Percentiles rank a stretch among this genome's conserved stretches.
Conservation (phyloP, 2,888 invertebrate genomes). For the Patella caerulea region DNA sequence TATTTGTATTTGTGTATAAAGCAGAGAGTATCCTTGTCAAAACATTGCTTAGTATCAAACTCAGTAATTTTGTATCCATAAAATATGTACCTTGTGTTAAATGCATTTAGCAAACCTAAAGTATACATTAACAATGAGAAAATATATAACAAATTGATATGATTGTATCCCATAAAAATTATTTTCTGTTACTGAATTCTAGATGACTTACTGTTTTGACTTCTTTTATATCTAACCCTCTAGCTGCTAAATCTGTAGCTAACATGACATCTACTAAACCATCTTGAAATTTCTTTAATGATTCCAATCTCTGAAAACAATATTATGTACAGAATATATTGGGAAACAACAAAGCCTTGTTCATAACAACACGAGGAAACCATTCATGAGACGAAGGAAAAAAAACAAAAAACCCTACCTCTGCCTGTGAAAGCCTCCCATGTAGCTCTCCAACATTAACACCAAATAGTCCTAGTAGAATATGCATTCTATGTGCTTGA, state of each 20-base stretch:
- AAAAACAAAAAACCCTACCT: conserved; percentile 62
- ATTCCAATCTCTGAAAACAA: conserved; percentile 84
- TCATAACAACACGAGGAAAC: neutral
- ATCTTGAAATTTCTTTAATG: conserved; percentile 88
- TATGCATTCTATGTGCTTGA: conserved; percentile 93
- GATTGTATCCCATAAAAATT: neutral
- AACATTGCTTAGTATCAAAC: too few relatives aligned
- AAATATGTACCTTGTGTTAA: too few relatives aligned
- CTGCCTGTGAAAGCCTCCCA: conserved; percentile 95
- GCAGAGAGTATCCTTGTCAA: too few relatives aligned
- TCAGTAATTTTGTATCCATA: too few relatives aligned
- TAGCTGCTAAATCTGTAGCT: conserved; percentile 93
- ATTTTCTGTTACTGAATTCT: neutral
- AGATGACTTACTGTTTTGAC: conserved; percentile 84
- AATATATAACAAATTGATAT: too few relatives aligned
- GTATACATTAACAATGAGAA: too few relatives aligned
- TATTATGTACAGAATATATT: neutral
- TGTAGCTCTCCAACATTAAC: conserved; percentile 92
- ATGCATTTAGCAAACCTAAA: too few relatives aligned
- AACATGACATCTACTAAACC: conserved; percentile 81
- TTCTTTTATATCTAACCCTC: conserved; percentile 96
- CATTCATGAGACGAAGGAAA: neutral
- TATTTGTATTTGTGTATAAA: too few relatives aligned
- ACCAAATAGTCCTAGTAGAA: conserved; percentile 90
- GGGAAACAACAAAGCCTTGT: too few relatives aligned